Base-by-base conservation (phyloP, 1,140 invertebrate genomes). In the Saccostrea glomerata region DNA sequence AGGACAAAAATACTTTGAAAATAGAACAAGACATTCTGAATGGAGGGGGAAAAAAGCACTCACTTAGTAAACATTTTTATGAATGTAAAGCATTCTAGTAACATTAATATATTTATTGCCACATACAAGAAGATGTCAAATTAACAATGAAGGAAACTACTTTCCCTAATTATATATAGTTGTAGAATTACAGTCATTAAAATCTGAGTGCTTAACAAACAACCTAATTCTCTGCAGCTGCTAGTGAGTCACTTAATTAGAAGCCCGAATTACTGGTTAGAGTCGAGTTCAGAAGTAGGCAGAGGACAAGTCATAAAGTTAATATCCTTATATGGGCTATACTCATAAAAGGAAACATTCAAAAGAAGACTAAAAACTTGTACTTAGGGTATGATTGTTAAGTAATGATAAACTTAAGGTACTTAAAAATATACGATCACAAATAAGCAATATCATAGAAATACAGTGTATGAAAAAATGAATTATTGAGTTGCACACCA, bases 101-200 rank as follows among this genome's bases (percentile, higher is more conserved):
- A 25, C 13, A 77, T 25, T 77, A 36, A 25, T 77, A 36, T 23
- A 77, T 40, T 30, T 77, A 77, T 30, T 77, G 70, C 23, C 70
- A 77, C 70, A 77, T 13, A 77, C 30, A 30, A 25, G 15, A 77
- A 15, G 30, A 77, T 15, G 25, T 77, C 30, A 77, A n/a, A n/a
- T 77, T 77, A 77, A 77, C 23, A 77, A 77, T 30, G 30, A 30
- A 9, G 70, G 70, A 36, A 77, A 77, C 70, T 30, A 77, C 70
- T 77, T 77, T 15, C 13, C 25, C 23, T 77, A 77, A 77, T 77
- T 77, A 77, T 13, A 36, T 77, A 30, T 30, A 77, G 25, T 77
- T 77, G 70, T 30, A 77, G 25, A 30, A 30, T 30, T 77, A 30
- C 11, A 36, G 70, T 36, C 70, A 77, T 77, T 77, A 77, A 30